These are phyloP conservation scores for Dryocosmus kuriphilus DNA, from an alignment of 2,888 invertebrate species.

Conservation along the genomic window DNA sequence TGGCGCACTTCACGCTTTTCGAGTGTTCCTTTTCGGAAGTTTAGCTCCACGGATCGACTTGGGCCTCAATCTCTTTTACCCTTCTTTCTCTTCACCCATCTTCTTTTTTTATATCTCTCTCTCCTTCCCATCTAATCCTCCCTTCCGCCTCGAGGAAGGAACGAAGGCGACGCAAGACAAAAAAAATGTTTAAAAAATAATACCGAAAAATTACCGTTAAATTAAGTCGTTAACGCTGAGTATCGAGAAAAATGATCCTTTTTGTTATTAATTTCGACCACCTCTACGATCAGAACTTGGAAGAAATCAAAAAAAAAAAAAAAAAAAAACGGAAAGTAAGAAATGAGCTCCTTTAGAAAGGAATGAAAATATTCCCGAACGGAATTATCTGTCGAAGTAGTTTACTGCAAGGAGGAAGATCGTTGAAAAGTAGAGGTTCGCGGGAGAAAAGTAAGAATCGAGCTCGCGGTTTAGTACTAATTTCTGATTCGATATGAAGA, in stretches of 20 bases:
- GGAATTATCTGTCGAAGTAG: background rate
- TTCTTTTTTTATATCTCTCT: constrained; percentile 36
- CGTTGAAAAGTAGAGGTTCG: background rate
- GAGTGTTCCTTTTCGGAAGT: constrained; percentile 73
- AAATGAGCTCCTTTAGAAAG: too few relatives aligned
- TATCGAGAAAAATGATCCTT: too few relatives aligned
- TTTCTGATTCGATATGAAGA: constrained; percentile 73
- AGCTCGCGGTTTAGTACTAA: constrained; percentile 59
- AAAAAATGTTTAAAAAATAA: background rate
- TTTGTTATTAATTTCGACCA: too few relatives aligned
- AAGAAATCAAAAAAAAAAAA: too few relatives aligned
- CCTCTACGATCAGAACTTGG: too few relatives aligned
- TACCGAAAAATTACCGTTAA: background rate
- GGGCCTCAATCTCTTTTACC: constrained; percentile 55
- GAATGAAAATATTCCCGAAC: background rate
- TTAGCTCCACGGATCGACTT: constrained; percentile 58
- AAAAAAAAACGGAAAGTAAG: too few relatives aligned
- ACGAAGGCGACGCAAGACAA: background rate
- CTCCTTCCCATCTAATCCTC: constrained; percentile 1
- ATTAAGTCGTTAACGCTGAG: background rate
- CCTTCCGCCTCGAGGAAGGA: background rate
- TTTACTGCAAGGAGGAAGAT: constrained; percentile 9
- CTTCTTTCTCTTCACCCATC: constrained; percentile 45
- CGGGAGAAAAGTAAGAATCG: background rate
- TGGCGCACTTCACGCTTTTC: constrained; percentile 69